These are phyloP conservation scores for Athrips mouffetella DNA, from an alignment of 2,888 invertebrate species.

Conservation along the genomic window DNA sequence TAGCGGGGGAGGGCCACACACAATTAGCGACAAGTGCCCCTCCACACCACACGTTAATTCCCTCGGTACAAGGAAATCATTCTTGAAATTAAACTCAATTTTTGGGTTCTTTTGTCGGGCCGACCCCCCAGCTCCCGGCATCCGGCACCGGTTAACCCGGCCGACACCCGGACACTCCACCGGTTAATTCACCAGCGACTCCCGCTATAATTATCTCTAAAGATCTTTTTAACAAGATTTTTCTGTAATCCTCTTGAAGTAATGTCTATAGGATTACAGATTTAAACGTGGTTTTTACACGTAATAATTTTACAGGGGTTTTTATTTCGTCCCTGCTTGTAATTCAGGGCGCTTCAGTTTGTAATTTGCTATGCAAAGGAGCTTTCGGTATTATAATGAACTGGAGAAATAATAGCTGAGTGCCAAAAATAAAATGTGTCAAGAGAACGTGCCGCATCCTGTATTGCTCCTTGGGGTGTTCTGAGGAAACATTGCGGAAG, in stretches of 20 bases:
- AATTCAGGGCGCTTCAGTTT: conserved; percentile 13
- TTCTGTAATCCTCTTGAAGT: conserved; percentile 26
- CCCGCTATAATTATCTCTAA: conserved; percentile 44
- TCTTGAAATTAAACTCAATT: conserved; percentile 59
- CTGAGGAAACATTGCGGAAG: neutral
- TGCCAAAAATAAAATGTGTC: conserved; percentile 17
- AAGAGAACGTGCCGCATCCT: conserved; percentile 12
- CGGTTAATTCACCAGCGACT: conserved; percentile 49
- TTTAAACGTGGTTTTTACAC: conserved; percentile 9
- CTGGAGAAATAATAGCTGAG: conserved; percentile 16
- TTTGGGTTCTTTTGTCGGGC: conserved; percentile 39
- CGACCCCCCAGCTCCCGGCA: no score
- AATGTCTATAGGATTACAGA: conserved; percentile 19
- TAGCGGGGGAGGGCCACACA: conserved; percentile 44
- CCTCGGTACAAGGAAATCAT: conserved; percentile 51
- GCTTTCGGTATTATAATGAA: conserved; percentile 18
- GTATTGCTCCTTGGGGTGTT: conserved; percentile 1
- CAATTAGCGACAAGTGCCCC: conserved; percentile 62
- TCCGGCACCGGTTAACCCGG: conserved; percentile 26
- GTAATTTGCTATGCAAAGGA: conserved; percentile 22
- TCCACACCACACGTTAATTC: conserved; percentile 56
- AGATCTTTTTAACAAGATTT: conserved; percentile 30
- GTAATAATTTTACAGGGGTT: neutral
- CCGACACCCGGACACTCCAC: conserved; percentile 26
- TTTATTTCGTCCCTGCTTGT: conserved; percentile 14